phyloP scores from a whole-genome alignment of 2,797 vertebrate species.

The Pelobates cultripes region DNA sequence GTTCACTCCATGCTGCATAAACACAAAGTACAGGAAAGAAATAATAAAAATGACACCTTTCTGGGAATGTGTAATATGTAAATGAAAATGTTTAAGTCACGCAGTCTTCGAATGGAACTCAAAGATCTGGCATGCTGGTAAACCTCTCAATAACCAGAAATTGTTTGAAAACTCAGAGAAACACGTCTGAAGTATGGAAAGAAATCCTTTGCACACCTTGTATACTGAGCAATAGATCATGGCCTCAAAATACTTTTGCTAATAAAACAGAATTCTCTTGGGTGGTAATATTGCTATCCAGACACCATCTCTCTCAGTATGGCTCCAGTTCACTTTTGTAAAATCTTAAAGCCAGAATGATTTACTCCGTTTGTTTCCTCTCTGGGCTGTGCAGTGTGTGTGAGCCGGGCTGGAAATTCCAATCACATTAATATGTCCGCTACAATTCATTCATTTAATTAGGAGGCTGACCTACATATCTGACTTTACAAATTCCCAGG shows the following conservation, averaged over 20 bases:
- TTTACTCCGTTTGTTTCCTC: constrained; percentile 33
- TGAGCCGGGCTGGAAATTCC: constrained; percentile 6
- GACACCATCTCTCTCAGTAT: constrained; percentile 6
- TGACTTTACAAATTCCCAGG: constrained; percentile 25
- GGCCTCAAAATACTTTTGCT: neutral
- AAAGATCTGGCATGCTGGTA: too few relatives aligned
- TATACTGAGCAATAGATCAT: too few relatives aligned
- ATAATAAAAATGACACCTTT: too few relatives aligned
- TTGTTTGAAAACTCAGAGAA: too few relatives aligned
- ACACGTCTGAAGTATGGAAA: too few relatives aligned
- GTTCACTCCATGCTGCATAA: too few relatives aligned
- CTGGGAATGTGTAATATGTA: too few relatives aligned
- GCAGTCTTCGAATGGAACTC: too few relatives aligned
- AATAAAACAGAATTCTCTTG: neutral
- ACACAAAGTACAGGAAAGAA: too few relatives aligned
- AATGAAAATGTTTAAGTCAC: too few relatives aligned
- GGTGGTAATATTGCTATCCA: neutral
- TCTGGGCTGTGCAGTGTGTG: constrained; percentile 13
- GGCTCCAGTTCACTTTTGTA: neutral
- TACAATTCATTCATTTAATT: neutral
- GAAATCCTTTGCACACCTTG: too few relatives aligned
- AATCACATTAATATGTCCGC: neutral
- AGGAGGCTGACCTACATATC: neutral
- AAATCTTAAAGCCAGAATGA: constrained; percentile 17
- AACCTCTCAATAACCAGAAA: too few relatives aligned